Conservation (phyloP, 1,140 invertebrate genomes). For the Ceratitis capitata region DNA sequence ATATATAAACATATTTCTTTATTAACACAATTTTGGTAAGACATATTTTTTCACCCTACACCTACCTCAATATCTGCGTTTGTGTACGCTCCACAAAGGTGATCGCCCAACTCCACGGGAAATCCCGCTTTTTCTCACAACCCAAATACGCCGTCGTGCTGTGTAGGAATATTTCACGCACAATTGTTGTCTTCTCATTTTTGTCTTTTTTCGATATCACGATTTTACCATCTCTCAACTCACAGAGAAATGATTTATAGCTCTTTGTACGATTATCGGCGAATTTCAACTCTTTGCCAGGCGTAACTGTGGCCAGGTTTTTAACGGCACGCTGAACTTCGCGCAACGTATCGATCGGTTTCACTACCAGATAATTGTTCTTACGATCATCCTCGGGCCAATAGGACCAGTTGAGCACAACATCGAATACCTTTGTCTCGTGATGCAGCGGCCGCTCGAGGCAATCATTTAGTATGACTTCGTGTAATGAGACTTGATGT, state of each 20-base stretch:
- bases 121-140: slow-evolving; percentile 80
- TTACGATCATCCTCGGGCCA: slow-evolving; percentile 85
- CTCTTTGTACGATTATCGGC: slow-evolving; percentile 80
- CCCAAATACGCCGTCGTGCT: slow-evolving; percentile 73
- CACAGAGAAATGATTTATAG: slow-evolving; percentile 80
- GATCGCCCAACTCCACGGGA: slow-evolving; percentile 81
- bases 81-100: slow-evolving; percentile 77
- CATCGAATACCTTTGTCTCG: slow-evolving; percentile 73
- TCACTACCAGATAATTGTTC: slow-evolving; percentile 82
- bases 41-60: background rate
- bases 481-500: slow-evolving; percentile 77
- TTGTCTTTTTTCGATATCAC: slow-evolving; percentile 76
- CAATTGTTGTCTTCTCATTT: slow-evolving; percentile 58
- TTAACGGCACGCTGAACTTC: slow-evolving; percentile 66
- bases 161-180: slow-evolving; percentile 61
- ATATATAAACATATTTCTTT: too few relatives aligned
- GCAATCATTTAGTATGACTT: slow-evolving; percentile 77
- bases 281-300: slow-evolving; percentile 78
- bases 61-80: slow-evolving; percentile 73
- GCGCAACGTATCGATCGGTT: slow-evolving; percentile 67
- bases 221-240: slow-evolving; percentile 81
- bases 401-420: slow-evolving; percentile 83
- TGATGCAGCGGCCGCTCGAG: slow-evolving; percentile 82
- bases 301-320: slow-evolving; percentile 69
- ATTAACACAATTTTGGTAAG: background rate